Base-by-base conservation (phyloP, 2,888 invertebrate species). In the Keiferia lycopersicella region DNA sequence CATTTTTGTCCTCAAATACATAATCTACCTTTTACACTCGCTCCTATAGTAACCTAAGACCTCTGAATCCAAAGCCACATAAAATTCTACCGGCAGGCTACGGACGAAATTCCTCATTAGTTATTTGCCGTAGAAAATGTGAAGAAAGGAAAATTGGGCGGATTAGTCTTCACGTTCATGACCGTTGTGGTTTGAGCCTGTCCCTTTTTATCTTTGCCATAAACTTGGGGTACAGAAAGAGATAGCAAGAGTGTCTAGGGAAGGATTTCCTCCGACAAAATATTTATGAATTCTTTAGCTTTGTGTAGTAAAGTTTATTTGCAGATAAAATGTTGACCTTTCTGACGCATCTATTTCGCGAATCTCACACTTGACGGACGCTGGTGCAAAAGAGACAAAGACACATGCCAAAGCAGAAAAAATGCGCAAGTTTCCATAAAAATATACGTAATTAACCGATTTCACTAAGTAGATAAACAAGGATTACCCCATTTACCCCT, bases 111-210 rank as follows among this genome's bases (percentile, higher is more conserved):
- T 61, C 60, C 61, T 64, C 64, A 64, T 64, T 57, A 64, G 64
- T 57, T 64, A 64, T 64, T 64, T 64, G 57, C 39, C 39, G 64
- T 64, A 53, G 61, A 60, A 56, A 64, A 56, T 57, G 57, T 61
- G 61, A 61, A 61, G 61, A 61, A 16, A 20, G 61, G 50, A 34
- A 50, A 61, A 61, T 61, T 61, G 61, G 61, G 14, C n/a, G 61
- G 61, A 61, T 61, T 61, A 61, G 50, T 30, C 30, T 16, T 45
- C 16, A n/a, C 45, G 60, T 45, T 60, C 41, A 60, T 60, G 60
- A 16, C n/a, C 18, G 50, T 50, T 20, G 61, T 34, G 26, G 48
- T 61, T 61, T 50, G 39, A 26, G 60, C 48, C 50, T 16, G 50
- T 60, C 61, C 61, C 50, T 48, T 34, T 61, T 61, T 34, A 50